These are phyloP conservation scores for Hyles euphorbiae DNA, from an alignment of 1,140 invertebrate species.

Conservation along the genomic window DNA sequence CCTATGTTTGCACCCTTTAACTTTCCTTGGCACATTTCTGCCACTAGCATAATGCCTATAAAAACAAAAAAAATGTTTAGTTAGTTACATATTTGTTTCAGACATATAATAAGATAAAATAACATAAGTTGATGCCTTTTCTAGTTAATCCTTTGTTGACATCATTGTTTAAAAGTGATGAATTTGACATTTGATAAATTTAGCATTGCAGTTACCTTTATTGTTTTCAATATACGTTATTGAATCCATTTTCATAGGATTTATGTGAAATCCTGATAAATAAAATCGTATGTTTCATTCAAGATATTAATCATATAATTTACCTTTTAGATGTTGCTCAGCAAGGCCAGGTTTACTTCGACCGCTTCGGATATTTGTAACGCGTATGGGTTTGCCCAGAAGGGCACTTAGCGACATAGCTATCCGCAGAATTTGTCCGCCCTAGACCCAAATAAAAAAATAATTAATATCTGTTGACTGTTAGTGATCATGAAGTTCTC, in stretches of 20 bases:
- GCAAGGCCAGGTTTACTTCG: constrained; percentile 88
- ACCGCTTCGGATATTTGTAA: constrained; percentile 88
- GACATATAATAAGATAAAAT: not conserved
- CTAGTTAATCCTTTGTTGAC: not conserved
- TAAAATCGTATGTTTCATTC: too few relatives aligned
- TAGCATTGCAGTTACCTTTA: not conserved
- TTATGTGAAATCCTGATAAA: too few relatives aligned
- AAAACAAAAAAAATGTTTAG: constrained; percentile 1
- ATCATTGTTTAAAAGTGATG: not conserved
- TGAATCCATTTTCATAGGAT: not conserved
- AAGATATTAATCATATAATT: not conserved
- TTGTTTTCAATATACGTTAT: not conserved
- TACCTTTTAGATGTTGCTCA: constrained; percentile 91
- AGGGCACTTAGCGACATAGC: constrained; percentile 87
- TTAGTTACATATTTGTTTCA: too few relatives aligned
- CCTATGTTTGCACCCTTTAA: constrained; percentile 81
- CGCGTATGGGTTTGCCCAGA: constrained; percentile 81
- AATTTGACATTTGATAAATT: not conserved
- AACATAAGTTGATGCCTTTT: not conserved
- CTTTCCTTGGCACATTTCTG: constrained; percentile 82
- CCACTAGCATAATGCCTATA: constrained; percentile 83
- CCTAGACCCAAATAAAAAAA: constrained; percentile 75
- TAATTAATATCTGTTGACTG: constrained; percentile 7
- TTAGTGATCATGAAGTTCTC: constrained; percentile 7
- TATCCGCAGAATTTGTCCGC: constrained; percentile 92